Base-by-base conservation (phyloP, 2,113 vertebrate species). In the Malurus alboscapulatus region DNA sequence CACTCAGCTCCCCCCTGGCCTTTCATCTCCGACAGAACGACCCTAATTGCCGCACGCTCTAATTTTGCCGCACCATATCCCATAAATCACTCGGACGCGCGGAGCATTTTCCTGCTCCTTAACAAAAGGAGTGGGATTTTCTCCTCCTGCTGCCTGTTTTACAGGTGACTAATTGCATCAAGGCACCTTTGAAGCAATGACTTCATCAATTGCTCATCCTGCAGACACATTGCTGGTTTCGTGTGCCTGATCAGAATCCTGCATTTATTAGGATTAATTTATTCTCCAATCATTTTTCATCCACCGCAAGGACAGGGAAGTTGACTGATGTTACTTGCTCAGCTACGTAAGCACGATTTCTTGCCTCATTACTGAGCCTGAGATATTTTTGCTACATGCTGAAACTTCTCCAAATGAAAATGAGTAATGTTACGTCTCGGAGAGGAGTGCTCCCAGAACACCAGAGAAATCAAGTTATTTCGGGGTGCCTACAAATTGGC, bases 241-340 rank as follows among this genome's bases (percentile, higher is more conserved):
- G 32, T 92, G 16, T 92, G 87, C 88, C 78, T 58, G 94, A 95
- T 90, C 84, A 88, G 92, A 90, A 88, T 84, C 87, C 45, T 67
- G 40, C 84, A 58, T 94, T 95, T 96, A 93, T 96, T 94, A 95
- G 94, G 90, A 94, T 94, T 92, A 94, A 97, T 96, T 91, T 96
- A 93, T 97, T 96, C 94, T 67, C 55, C 69, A 62, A 78, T 93
- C 74, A 58, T 94, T 92, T 93, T 88, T 91, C 90, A 91, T 79
- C 68, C 2, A 3, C 90, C 27, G 5, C 94, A 88, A 94, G 88
- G 86, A 89, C 88, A 61, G 94, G 57, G 22, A 86, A 80, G 68
- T 68, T 95, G 94, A 95, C 40, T 63, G 82, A 94, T 94, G 95
- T 92, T 89, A 85, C 93, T 94, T 78, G 69, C 93, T 85, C 68